Evolutionary conservation across 2,888 invertebrate species (phyloP), one percentile per base, ranked within the genome.

Genomic region (Apamea anceps): DNA sequence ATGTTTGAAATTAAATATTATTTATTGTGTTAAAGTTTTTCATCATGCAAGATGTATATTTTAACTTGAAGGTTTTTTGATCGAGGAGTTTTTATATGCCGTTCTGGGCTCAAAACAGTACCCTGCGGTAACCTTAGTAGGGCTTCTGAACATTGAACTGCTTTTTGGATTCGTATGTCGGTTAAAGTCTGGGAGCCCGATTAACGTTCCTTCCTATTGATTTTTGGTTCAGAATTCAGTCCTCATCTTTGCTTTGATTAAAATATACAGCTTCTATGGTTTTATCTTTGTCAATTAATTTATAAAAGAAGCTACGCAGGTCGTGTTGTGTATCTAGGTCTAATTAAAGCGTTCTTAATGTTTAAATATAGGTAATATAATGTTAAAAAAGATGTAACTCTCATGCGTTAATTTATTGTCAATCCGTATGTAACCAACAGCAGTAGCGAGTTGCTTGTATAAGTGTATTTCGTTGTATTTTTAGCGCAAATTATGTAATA

Each of bases 391-490:
- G 81, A 88, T 91, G 88, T 91, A 92, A 91, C 90, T 88, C 86
- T 85, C 87, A 87, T 88, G 82, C 87, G 82, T 90, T 92, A 90
- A 92, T 91, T 92, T 94, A 95, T 95, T 94, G 93, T 93, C 92
- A 89, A 90, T 93, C 91, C 91, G 88, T 92, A 92, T 88, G 87
- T 93, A 94, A 94, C 91, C 92, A 90, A 91, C 92, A 91, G 90
- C 91, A 88, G 92, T 96, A 95, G 95, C 88, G 89, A 91, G 91
- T 95, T 95, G 95, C 92, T 93, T 94, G 93, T 94, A 91, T 95
- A 96, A 95, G 95, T 96, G 95, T 96, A 96, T 95, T 94, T 94
- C 93, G 94, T 95, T 95, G 92, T 94, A 94, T 92, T 88, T 86
- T 91, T 90, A 89, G 88, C 91, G 87, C 92, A 90, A 94, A 94